Evolutionary conservation across 2,113 vertebrate species (phyloP).

Genomic region (Regulus satrapa): DNA sequence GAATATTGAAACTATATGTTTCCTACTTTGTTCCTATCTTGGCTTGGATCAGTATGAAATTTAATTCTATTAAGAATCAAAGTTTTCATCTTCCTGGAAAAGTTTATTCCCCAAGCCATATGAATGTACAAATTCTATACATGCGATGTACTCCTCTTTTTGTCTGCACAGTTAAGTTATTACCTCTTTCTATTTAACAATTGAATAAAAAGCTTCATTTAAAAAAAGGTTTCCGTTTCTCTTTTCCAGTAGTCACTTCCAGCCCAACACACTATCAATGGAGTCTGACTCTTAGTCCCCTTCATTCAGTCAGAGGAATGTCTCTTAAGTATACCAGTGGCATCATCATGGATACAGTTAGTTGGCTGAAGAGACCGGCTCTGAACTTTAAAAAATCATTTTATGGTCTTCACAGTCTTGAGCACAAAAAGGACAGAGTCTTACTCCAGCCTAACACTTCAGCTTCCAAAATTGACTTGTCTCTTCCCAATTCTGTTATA

Average conservation of each 20-base stretch:
- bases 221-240: background rate
- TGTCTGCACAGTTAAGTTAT: constrained; percentile 55
- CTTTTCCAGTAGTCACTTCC: background rate
- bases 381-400: background rate
- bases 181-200: constrained; percentile 57
- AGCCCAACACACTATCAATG: background rate
- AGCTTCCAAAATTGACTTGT: background rate
- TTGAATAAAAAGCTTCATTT: constrained; percentile 43
- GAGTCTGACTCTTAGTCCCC: background rate
- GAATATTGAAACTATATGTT: constrained; percentile 24
- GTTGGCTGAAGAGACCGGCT: background rate
- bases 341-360: background rate
- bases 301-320: background rate
- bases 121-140: background rate
- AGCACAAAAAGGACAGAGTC: background rate
- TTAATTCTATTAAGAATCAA: constrained; percentile 29
- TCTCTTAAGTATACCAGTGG: background rate
- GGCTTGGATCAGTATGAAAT: constrained; percentile 26
- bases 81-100: background rate
- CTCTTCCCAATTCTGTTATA: background rate
- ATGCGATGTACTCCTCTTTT: background rate
- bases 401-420: background rate
- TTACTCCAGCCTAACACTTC: background rate
- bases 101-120: constrained; percentile 1
- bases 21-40: constrained; percentile 2